These are phyloP conservation scores for Podarcis cretensis DNA, from an alignment of 2,113 vertebrate species.

Conservation along the genomic window DNA sequence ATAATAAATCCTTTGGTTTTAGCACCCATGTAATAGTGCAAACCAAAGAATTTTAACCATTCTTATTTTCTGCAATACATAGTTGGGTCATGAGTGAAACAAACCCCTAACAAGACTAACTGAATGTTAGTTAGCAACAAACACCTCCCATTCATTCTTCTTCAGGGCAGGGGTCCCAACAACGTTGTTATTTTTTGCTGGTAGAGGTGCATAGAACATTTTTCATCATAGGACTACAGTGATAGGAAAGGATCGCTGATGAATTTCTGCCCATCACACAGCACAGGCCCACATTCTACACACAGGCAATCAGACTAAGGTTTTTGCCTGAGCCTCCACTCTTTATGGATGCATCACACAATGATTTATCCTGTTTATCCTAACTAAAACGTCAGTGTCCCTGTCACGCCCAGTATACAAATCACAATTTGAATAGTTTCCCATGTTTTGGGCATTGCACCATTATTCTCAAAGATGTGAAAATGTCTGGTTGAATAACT, in stretches of 20 bases:
- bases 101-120: not conserved
- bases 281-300: no score
- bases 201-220: not conserved
- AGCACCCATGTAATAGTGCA: not conserved
- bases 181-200: not conserved
- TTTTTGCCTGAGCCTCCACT: not conserved
- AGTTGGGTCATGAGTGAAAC: not conserved
- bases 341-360: not conserved
- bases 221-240: not conserved
- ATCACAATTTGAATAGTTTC: not conserved
- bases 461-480: conserved; percentile 50
- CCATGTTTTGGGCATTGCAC: not conserved
- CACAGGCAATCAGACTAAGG: not conserved
- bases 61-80: not conserved
- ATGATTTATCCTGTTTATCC: not conserved
- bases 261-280: not conserved
- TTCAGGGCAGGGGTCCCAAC: not conserved
- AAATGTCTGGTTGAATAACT: conserved; percentile 34
- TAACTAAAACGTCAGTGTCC: not conserved
- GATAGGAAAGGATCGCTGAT: not conserved
- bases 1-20: not conserved
- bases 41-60: not conserved
- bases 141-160: not conserved
- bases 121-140: not conserved
- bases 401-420: not conserved